Percentiles rank a stretch among this genome's conserved stretches.
Conservation (phyloP, 1,140 invertebrate genomes). For the Calephelis nemesis region DNA sequence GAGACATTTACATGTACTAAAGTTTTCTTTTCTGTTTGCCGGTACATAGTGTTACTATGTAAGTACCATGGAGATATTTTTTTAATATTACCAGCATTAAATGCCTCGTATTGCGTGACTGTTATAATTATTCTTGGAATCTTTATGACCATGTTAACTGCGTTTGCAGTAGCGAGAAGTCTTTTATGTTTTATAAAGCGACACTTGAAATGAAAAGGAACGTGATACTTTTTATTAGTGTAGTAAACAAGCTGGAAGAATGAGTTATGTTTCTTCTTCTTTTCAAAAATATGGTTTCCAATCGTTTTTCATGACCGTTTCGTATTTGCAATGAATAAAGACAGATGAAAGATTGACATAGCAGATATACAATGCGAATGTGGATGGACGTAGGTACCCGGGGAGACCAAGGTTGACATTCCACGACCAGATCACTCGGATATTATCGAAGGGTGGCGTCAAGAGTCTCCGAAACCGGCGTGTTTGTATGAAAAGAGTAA, state of each 20-base stretch:
- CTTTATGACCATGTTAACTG: conserved; percentile 21
- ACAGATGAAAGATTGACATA: too few species aligned
- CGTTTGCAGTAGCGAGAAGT: conserved; percentile 10
- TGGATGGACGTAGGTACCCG: too few species aligned
- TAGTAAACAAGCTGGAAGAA: conserved; percentile 4
- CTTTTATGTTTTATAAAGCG: conserved; percentile 20
- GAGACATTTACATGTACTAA: conserved; percentile 59
- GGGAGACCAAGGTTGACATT: too few species aligned
- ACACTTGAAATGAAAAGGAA: conserved; percentile 8
- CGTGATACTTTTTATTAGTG: conserved; percentile 10
- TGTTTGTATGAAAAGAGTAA: too few species aligned
- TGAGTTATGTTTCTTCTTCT: neutral
- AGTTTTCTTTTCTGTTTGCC: conserved; percentile 57
- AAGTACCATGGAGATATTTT: conserved; percentile 55
- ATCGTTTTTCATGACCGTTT: too few species aligned
- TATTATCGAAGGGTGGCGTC: too few species aligned
- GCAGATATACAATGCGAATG: too few species aligned
- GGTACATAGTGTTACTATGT: conserved; percentile 60
- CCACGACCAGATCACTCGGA: too few species aligned
- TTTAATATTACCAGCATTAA: conserved; percentile 33
- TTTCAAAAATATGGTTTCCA: too few species aligned
- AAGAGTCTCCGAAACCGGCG: too few species aligned
- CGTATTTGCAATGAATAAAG: too few species aligned
- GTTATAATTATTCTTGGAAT: conserved; percentile 28
- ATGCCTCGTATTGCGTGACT: conserved; percentile 19